Conservation (phyloP, 2,888 invertebrate genomes). For the Druceiella hillmani region DNA sequence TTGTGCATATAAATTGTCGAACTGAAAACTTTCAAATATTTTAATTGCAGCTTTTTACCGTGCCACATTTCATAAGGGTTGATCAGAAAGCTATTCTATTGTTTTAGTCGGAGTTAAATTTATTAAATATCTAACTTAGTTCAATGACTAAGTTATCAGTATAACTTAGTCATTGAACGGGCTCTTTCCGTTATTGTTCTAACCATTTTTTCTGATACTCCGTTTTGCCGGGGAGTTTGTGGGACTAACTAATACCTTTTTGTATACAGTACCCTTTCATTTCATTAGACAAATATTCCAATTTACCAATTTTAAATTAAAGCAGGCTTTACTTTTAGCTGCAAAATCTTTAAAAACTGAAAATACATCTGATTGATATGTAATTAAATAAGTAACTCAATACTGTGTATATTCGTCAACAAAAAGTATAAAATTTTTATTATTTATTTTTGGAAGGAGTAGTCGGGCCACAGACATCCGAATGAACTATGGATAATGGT, state of each 20-base stretch:
- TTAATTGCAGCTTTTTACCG: slow-evolving; percentile 28
- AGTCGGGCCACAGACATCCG: slow-evolving; percentile 30
- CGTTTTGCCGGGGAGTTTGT: slow-evolving; percentile 33
- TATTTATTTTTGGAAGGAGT: slow-evolving; percentile 27
- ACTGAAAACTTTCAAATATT: slow-evolving; percentile 29
- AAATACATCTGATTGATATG: slow-evolving; percentile 28
- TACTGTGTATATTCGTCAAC: slow-evolving; percentile 31
- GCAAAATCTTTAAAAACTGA: slow-evolving; percentile 23
- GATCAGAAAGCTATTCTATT: slow-evolving; percentile 25
- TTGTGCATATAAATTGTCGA: slow-evolving; percentile 29
- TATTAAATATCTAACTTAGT: slow-evolving; percentile 31
- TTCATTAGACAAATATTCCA: slow-evolving; percentile 29
- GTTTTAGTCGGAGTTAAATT: slow-evolving; percentile 31
- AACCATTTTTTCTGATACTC: slow-evolving; percentile 32
- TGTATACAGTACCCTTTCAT: slow-evolving; percentile 28
- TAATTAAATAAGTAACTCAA: slow-evolving; percentile 27
- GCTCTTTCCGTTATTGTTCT: slow-evolving; percentile 32
- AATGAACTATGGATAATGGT: slow-evolving; percentile 30
- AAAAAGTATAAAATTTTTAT: slow-evolving; percentile 29
- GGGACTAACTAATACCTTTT: slow-evolving; percentile 33
- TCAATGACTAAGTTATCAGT: too few relatives aligned
- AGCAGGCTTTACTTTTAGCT: slow-evolving; percentile 24
- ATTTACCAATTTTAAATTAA: slow-evolving; percentile 27
- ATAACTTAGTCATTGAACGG: slow-evolving; percentile 28
- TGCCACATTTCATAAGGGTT: slow-evolving; percentile 33